phyloP scores from a whole-genome alignment of 1,140 invertebrate genomes.

The Papilio glaucus region DNA sequence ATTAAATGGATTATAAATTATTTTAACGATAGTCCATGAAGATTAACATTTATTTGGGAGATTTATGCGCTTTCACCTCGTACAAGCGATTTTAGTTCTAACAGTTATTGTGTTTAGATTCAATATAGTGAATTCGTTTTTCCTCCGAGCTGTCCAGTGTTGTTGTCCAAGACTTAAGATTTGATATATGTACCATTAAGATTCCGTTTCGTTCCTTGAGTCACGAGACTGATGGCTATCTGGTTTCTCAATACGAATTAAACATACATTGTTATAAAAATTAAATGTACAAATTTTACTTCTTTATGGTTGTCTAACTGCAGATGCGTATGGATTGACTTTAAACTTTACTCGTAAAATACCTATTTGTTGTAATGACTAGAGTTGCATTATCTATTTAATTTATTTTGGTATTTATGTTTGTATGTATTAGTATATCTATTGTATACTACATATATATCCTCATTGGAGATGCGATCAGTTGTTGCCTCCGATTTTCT shows the following conservation, averaged over 20 bases:
- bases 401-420: no score
- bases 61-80: background rate
- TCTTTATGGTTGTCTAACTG: constrained; percentile 1
- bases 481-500: no score
- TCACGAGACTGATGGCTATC: constrained; percentile 53
- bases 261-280: constrained; percentile 31
- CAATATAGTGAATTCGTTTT: background rate
- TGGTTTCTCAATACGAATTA: constrained; percentile 58
- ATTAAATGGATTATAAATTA: background rate
- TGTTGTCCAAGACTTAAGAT: constrained; percentile 18
- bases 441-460: no score
- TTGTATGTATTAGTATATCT: no score
- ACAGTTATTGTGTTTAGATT: background rate
- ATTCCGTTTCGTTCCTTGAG: constrained; percentile 46
- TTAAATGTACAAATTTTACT: background rate
- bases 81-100: background rate
- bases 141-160: background rate
- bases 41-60: background rate
- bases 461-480: no score
- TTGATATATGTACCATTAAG: constrained; percentile 69
- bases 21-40: background rate
- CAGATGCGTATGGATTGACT: background rate
- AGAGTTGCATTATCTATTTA: no score
- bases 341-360: background rate
- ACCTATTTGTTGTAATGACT: no score